Evolutionary conservation across 2,888 invertebrate genomes (phyloP), one percentile per base, ranked within the genome.

Genomic region (Elgonia sp.): DNA sequence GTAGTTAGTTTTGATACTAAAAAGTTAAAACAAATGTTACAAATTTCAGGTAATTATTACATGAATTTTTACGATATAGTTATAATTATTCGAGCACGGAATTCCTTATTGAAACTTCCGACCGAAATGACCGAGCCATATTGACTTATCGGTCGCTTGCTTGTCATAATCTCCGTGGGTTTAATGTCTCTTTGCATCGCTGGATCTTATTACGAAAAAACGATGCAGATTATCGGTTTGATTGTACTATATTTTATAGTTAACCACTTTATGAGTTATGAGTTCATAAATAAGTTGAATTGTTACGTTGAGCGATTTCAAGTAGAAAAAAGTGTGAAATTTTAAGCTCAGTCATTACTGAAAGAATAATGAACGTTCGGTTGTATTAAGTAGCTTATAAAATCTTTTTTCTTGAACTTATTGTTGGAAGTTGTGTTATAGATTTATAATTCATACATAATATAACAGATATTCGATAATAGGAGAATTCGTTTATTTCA

Each of bases 21-120:
- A n/a, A n/a, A n/a, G n/a, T n/a, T n/a, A n/a, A n/a, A n/a, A n/a
- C n/a, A n/a, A n/a, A n/a, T n/a, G n/a, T n/a, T n/a, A n/a, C n/a
- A 5, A 29, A 3, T 10, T 46, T 46, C 46, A 5, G 7, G 12
- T 16, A 63, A 63, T 63, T n/a, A 40, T 16, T 18, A 18, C 7
- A 39, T 16, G n/a, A n/a, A 40, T 39, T 40, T 40, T 40, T 37
- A 37, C 21, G 12, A 10, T 7, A 8, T n/a, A 7, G 63, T 40
- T 63, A 63, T 63, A 63, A 40, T 63, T 63, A 63, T 63, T 40
- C 16, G 57, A 67, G 21, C 50, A 40, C 50, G 8, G 42, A 57
- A 57, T 55, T 77, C 65, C 67, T 57, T 79, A 67, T 53, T 65
- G 67, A 79, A 79, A 79, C 67, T 42, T 77, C 77, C 77, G 77